Conservation (phyloP, 1,140 invertebrate species). For the Metaphire vulgaris region DNA sequence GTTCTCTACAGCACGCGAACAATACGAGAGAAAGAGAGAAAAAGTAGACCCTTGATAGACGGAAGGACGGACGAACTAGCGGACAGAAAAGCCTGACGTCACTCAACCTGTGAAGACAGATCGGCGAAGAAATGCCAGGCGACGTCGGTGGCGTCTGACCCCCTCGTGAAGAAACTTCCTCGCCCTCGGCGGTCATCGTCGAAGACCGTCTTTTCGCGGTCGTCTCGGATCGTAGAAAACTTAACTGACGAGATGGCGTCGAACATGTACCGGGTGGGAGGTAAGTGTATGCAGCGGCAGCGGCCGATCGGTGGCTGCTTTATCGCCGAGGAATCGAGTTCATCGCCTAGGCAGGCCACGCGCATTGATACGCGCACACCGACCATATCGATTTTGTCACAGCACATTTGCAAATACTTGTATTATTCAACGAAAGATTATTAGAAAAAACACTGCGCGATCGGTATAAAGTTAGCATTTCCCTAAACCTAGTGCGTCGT, state of each 20-base stretch:
- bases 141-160: neutral
- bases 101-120: slow-evolving; percentile 2
- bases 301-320: slow-evolving; percentile 20
- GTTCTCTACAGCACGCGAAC: neutral
- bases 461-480: too few species aligned
- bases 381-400: neutral
- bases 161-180: neutral
- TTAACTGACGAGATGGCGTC: too few species aligned
- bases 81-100: neutral
- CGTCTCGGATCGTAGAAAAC: slow-evolving; percentile 40
- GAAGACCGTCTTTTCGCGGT: too few species aligned
- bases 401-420: neutral
- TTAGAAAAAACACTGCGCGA: too few species aligned
- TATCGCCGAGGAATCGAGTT: slow-evolving; percentile 29
- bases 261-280: slow-evolving; percentile 95
- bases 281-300: slow-evolving; percentile 58
- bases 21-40: neutral
- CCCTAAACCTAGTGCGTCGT: too few species aligned
- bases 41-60: slow-evolving; percentile 2
- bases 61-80: neutral
- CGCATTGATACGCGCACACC: slow-evolving; percentile 1
- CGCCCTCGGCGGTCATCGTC: too few species aligned
- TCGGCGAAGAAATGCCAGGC: neutral
- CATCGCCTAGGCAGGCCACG: neutral
- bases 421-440: neutral